Conservation (phyloP, 2,113 vertebrate species). For the Channa argus region DNA sequence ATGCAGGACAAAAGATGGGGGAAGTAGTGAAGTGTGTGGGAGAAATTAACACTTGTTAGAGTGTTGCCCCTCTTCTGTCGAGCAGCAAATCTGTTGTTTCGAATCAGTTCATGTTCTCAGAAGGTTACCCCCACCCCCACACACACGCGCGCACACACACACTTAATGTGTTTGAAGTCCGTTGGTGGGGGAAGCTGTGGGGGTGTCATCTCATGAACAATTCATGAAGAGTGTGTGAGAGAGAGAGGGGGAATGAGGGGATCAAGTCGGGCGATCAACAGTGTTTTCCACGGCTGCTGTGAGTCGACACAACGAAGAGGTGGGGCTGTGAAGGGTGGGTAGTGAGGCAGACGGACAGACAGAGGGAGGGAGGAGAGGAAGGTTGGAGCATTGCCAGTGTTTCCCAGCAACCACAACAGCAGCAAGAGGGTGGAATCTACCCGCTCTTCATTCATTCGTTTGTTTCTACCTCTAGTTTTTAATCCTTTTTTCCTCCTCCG, state of each 20-base stretch:
- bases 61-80: too few relatives aligned
- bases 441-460: constrained; percentile 42
- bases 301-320: constrained; percentile 61
- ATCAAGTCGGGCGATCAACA: constrained; percentile 10
- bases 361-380: constrained; percentile 24
- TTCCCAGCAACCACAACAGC: constrained; percentile 79
- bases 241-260: not conserved
- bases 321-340: constrained; percentile 48
- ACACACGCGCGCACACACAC: constrained; percentile 46
- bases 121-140: constrained; percentile 15
- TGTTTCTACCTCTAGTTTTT: constrained; percentile 42
- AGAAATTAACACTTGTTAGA: too few relatives aligned
- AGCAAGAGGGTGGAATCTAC: constrained; percentile 58
- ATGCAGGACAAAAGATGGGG: too few relatives aligned
- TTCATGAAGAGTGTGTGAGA: constrained; percentile 69
- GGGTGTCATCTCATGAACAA: constrained; percentile 75
- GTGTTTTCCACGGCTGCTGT: constrained; percentile 65
- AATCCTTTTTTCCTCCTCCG: constrained; percentile 52
- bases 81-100: too few relatives aligned
- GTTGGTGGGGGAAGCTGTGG: constrained; percentile 53
- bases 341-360: constrained; percentile 48
- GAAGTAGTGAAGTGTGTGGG: too few relatives aligned
- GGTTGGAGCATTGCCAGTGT: constrained; percentile 73
- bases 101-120: too few relatives aligned
- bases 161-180: constrained; percentile 70